Percentiles rank a stretch among this genome's conserved stretches.
These are phyloP conservation scores for Crocodylus rhombifer DNA, from an alignment of 2,797 vertebrate genomes.

Conservation along the genomic window DNA sequence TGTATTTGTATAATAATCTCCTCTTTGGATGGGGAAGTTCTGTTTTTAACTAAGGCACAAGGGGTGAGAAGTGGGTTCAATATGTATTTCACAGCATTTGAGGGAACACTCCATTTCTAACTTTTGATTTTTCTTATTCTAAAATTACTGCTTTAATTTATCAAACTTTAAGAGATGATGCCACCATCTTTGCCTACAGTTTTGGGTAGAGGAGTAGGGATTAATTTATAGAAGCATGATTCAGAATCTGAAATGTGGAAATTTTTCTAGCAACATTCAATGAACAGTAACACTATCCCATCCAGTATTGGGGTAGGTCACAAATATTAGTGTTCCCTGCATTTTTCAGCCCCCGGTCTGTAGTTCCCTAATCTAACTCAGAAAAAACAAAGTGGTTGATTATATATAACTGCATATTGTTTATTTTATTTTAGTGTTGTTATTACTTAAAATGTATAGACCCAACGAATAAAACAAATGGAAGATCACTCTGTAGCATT, in stretches of 20 bases:
- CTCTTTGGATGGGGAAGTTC: not conserved
- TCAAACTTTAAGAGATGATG: not conserved
- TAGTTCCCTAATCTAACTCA: not conserved
- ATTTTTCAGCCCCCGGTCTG: not conserved
- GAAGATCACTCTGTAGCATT: not conserved
- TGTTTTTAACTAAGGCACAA: not conserved
- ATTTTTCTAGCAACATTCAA: not conserved
- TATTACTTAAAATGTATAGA: not conserved
- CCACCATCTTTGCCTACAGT: not conserved
- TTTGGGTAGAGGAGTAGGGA: not conserved
- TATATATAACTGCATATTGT: not conserved
- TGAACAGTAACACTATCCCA: not conserved
- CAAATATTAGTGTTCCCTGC: not conserved
- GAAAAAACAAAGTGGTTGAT: not conserved
- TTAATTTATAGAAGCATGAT: not conserved
- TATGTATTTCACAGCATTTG: not conserved
- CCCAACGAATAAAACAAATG: not conserved
- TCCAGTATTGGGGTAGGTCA: not conserved
- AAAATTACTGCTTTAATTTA: not conserved
- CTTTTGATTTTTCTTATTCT: not conserved
- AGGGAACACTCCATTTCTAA: accelerated
- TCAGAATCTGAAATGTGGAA: not conserved
- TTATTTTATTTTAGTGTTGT: not conserved
- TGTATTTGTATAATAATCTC: too few species aligned
- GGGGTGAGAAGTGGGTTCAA: not conserved